phyloP scores from a whole-genome alignment of 1,140 invertebrate genomes.

The Philaenus spumarius region DNA sequence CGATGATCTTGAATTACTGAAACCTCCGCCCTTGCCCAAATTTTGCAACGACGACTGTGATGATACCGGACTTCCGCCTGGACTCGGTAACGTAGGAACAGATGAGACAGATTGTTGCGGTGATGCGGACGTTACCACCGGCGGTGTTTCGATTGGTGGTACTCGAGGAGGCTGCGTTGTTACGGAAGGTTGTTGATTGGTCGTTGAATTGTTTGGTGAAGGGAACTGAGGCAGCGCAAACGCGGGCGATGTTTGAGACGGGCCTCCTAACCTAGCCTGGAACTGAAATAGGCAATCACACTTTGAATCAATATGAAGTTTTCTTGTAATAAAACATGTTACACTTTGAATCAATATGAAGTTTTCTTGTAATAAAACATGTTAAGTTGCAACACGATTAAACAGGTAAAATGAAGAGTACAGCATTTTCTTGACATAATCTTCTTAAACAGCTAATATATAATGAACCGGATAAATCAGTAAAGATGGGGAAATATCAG shows the following conservation, averaged over 20 bases:
- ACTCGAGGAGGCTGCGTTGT: background rate
- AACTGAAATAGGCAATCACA: conserved; percentile 8
- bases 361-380: too few relatives aligned
- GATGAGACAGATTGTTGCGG: conserved; percentile 17
- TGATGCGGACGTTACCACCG: conserved; percentile 37
- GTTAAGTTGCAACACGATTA: too few relatives aligned
- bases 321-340: too few relatives aligned
- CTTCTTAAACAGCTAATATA: too few relatives aligned
- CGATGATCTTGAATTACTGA: background rate
- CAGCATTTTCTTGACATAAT: too few relatives aligned
- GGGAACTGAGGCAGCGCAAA: conserved; percentile 30
- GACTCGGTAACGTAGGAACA: conserved; percentile 1
- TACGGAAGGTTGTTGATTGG: conserved; percentile 8
- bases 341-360: too few relatives aligned
- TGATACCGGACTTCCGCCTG: background rate
- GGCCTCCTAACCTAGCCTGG: conserved; percentile 4
- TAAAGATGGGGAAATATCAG: too few relatives aligned
- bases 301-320: background rate
- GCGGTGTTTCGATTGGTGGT: background rate
- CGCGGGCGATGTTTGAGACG: conserved; percentile 27
- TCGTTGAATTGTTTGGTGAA: conserved; percentile 29
- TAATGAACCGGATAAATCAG: too few relatives aligned
- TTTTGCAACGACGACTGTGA: conserved; percentile 6
- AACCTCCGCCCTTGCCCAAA: conserved; percentile 6
- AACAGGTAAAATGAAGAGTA: too few relatives aligned